A percentile compares a stretch with the other conserved stretches of the same genome.
Evolutionary conservation across 2,113 vertebrate genomes (phyloP).

Genomic region (Poicephalus gulielmi): DNA sequence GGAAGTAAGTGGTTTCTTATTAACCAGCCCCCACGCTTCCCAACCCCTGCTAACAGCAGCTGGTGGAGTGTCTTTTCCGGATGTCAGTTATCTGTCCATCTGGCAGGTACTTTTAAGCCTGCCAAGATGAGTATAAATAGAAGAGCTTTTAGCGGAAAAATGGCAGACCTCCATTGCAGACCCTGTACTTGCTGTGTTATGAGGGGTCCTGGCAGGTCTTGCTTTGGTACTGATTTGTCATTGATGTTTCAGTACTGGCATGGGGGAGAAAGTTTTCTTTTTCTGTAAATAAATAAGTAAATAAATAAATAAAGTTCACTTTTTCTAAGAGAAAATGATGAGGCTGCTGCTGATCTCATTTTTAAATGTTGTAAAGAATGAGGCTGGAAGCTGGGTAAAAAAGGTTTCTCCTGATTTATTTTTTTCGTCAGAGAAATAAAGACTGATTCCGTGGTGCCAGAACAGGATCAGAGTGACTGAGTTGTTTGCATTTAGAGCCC

Average conservation of each 20-base stretch:
- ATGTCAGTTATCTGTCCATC: slow-evolving; percentile 50
- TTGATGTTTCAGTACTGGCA: not conserved
- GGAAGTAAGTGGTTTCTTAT: slow-evolving; percentile 49
- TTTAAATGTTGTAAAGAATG: not conserved
- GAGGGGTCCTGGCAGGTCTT: not conserved
- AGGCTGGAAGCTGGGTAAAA: not conserved
- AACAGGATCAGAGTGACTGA: not conserved
- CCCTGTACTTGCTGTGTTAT: not conserved
- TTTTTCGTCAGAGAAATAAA: not conserved
- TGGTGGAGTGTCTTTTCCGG: slow-evolving; percentile 24
- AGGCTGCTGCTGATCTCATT: not conserved
- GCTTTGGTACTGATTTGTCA: not conserved
- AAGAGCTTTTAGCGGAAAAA: not conserved
- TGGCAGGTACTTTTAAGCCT: slow-evolving; percentile 47
- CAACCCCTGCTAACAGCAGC: slow-evolving; percentile 34
- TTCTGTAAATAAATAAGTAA: not conserved
- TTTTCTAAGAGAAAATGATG: not conserved
- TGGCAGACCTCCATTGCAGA: not conserved
- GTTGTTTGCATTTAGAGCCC: not conserved
- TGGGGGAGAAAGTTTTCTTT: not conserved
- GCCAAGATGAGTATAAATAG: slow-evolving; percentile 23
- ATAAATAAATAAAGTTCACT: not conserved
- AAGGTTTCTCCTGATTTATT: not conserved
- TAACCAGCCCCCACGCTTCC: slow-evolving; percentile 25
- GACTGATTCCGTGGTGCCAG: not conserved